phyloP scores from a whole-genome alignment of 2,797 vertebrate genomes.

The Acestrorhynchus altus region DNA sequence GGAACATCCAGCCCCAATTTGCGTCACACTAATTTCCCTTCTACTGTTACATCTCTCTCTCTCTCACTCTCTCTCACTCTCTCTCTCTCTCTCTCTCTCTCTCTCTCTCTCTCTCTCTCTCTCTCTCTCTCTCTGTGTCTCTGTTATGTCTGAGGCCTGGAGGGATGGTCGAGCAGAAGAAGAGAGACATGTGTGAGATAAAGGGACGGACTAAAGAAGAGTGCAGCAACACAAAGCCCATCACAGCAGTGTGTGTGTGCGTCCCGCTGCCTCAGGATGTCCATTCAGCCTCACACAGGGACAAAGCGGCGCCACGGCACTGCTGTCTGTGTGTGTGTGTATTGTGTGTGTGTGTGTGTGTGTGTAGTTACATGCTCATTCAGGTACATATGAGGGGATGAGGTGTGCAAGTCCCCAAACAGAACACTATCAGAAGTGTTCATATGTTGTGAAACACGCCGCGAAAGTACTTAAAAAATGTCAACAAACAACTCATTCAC shows the following conservation, averaged over 20 bases:
- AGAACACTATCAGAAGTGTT: too few relatives aligned
- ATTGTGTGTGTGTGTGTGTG: constrained; percentile 3
- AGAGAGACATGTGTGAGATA: constrained; percentile 49
- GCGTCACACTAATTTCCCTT: constrained; percentile 68
- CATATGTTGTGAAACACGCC: too few relatives aligned
- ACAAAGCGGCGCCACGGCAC: constrained; percentile 62
- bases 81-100: constrained; percentile 1
- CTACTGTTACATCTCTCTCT: constrained; percentile 61
- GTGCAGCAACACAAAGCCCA: constrained; percentile 36
- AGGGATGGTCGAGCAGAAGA: constrained; percentile 44
- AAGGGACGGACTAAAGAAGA: constrained; percentile 41
- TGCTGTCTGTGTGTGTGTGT: constrained; percentile 19
- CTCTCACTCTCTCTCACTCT: background rate
- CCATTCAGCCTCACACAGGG: constrained; percentile 51
- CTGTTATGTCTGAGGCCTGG: constrained; percentile 35
- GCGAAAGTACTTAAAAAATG: too few relatives aligned
- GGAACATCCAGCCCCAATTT: constrained; percentile 71
- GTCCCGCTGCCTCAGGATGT: constrained; percentile 47
- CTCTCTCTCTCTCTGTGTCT: background rate
- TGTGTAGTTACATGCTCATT: background rate
- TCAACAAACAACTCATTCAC: too few relatives aligned
- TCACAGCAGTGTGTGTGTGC: constrained; percentile 21
- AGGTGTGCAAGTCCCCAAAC: too few relatives aligned
- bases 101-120: background rate
- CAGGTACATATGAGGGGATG: background rate